Evolutionary conservation across 2,113 vertebrate genomes (phyloP).

Genomic region (Etheostoma cragini): DNA sequence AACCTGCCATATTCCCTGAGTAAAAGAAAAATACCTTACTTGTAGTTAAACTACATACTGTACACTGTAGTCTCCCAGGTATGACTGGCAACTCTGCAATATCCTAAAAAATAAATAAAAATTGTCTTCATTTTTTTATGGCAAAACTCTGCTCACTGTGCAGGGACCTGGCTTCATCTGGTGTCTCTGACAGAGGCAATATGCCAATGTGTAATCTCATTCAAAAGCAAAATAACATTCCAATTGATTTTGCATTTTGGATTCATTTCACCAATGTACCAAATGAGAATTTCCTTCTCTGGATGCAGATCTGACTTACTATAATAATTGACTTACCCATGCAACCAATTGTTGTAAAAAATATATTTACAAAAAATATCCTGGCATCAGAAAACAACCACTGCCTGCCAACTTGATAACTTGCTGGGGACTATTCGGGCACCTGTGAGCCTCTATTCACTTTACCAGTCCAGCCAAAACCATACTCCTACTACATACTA

Average conservation of each 20-base stretch:
- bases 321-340: slow-evolving; percentile 28
- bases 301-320: slow-evolving; percentile 28
- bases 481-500: neutral
- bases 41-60: too few species aligned
- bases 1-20: neutral
- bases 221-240: slow-evolving; percentile 18
- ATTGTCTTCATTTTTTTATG: neutral
- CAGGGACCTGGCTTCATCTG: neutral
- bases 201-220: slow-evolving; percentile 9
- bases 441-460: slow-evolving; percentile 12
- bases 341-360: slow-evolving; percentile 2
- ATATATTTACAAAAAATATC: neutral
- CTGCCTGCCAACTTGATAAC: slow-evolving; percentile 27
- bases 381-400: slow-evolving; percentile 12
- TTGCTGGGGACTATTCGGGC: slow-evolving; percentile 22
- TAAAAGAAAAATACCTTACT: neutral
- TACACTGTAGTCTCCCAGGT: neutral
- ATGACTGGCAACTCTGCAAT: neutral
- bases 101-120: neutral
- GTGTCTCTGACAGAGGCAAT: slow-evolving; percentile 5
- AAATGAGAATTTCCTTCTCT: slow-evolving; percentile 13
- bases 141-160: neutral
- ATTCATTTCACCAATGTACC: slow-evolving; percentile 28
- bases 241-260: slow-evolving; percentile 38
- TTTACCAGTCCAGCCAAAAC: slow-evolving; percentile 23